phyloP scores from a whole-genome alignment of 2,797 vertebrate species.

The Xerus rutilus region DNA sequence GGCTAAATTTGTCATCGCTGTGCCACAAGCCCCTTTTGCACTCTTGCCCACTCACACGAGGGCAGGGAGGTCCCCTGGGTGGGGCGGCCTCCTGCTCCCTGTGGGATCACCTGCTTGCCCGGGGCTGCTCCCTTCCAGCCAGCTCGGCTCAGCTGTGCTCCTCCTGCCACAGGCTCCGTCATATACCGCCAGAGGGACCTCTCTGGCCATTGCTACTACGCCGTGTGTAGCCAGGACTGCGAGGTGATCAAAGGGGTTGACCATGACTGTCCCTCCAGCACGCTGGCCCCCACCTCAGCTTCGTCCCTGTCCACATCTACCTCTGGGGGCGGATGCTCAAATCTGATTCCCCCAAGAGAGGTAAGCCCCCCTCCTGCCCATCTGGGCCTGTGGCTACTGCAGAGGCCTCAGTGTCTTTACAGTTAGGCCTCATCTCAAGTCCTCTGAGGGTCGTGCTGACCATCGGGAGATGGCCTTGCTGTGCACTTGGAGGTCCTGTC shows the following conservation, averaged over 20 bases:
- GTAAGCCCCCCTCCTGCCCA: neutral
- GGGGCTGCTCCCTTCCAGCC: rapidly evolving
- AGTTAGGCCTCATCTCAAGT: rapidly evolving
- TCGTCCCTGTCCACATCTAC: rapidly evolving
- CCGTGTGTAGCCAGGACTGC: slow-evolving; percentile 58
- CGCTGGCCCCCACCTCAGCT: rapidly evolving
- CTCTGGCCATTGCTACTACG: slow-evolving; percentile 35
- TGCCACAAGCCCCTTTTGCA: neutral
- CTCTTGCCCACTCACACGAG: rapidly evolving
- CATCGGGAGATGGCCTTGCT: rapidly evolving
- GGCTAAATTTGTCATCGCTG: rapidly evolving
- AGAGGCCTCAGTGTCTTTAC: neutral
- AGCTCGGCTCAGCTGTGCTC: rapidly evolving
- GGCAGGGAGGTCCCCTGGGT: no score
- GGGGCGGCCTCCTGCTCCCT: no score
- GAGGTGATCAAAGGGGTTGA: neutral
- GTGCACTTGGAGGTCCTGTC: rapidly evolving
- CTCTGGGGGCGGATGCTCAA: neutral
- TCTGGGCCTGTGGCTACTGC: rapidly evolving
- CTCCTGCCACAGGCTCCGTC: neutral
- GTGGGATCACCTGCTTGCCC: rapidly evolving
- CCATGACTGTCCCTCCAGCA: neutral
- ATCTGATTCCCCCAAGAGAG: neutral
- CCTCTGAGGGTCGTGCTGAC: rapidly evolving
- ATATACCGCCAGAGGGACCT: slow-evolving; percentile 66